Evolutionary conservation across 2,888 invertebrate species (phyloP), one percentile per base, ranked within the genome.

Genomic region (Tolmerus cingulatus): DNA sequence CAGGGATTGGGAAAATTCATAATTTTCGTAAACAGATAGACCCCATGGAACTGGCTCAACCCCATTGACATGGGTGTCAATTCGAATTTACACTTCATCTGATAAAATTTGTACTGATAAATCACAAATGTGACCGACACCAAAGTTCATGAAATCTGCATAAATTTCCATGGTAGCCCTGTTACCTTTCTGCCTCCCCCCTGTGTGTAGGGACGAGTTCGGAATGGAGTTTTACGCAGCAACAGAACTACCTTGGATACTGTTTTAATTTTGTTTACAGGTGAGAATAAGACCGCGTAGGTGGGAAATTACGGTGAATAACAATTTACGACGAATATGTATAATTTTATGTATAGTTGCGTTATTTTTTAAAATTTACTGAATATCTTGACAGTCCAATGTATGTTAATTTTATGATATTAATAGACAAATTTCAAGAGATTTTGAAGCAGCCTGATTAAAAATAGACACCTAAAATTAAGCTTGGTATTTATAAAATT

Each of bases 231-330:
- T 51, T 51, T 51, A 51, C 51, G 30, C 30, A 66, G 66, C 66
- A 79, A 51, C 51, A 79, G 30, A n/a, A 40, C 51, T 51, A 79
- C 79, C 79, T 66, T 51, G 79, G 79, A 79, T 79, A 79, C 51
- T 27, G 79, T 79, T 51, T 51, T 79, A 27, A 79, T 46, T 79
- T 37, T 40, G 43, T 78, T 78, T 78, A 78, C 66, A 66, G 27
- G 66, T 27, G 66, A 23, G 7, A 19, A 66, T 66, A 1, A 66
- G 66, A 14, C 23, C 12, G 27, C 12, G 66, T 66, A 66, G 66
- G 66, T 66, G 66, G 27, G 7, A n/a, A 7, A 19, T 12, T 66
- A 66, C 12, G 66, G 8, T n/a, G 55, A 55, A 19, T 55, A 66
- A 27, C 27, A 66, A 66, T 66, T 27, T 23, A 66, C 66, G 66